phyloP scores from a whole-genome alignment of 1,140 invertebrate genomes.

The Pteromalus puparum region DNA sequence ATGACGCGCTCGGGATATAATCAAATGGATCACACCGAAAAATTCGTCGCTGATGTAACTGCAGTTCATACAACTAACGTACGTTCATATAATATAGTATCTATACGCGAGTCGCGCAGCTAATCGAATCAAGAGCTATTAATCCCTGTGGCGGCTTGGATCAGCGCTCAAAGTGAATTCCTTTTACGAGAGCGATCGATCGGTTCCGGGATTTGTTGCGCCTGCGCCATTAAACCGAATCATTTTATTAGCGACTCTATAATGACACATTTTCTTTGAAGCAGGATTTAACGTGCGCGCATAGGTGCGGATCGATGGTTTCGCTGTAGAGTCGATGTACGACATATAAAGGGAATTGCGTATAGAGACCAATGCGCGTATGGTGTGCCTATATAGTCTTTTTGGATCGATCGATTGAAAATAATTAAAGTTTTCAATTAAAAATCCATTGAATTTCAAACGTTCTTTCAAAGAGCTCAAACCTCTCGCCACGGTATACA shows the following conservation, averaged over 20 bases:
- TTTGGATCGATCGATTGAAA: no score
- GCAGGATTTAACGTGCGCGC: background rate
- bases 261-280: slow-evolving; percentile 6
- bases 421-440: no score
- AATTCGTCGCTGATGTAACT: no score
- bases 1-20: no score
- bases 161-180: slow-evolving; percentile 38
- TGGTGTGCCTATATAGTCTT: no score
- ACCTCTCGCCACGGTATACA: no score
- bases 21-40: no score
- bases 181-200: slow-evolving; percentile 41
- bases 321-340: background rate
- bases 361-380: background rate
- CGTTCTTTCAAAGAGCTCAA: no score
- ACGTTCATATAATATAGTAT: no score
- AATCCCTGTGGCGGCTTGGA: slow-evolving; percentile 14
- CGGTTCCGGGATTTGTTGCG: slow-evolving; percentile 4
- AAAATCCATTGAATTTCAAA: no score
- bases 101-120: background rate
- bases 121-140: slow-evolving; percentile 46
- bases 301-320: background rate
- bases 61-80: no score
- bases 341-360: background rate
- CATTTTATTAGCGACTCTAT: slow-evolving; percentile 40
- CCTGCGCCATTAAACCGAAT: slow-evolving; percentile 35